A percentile compares a stretch with the other conserved stretches of the same genome.
Evolutionary conservation across 2,797 vertebrate species (phyloP).

Genomic region (Falco cherrug): DNA sequence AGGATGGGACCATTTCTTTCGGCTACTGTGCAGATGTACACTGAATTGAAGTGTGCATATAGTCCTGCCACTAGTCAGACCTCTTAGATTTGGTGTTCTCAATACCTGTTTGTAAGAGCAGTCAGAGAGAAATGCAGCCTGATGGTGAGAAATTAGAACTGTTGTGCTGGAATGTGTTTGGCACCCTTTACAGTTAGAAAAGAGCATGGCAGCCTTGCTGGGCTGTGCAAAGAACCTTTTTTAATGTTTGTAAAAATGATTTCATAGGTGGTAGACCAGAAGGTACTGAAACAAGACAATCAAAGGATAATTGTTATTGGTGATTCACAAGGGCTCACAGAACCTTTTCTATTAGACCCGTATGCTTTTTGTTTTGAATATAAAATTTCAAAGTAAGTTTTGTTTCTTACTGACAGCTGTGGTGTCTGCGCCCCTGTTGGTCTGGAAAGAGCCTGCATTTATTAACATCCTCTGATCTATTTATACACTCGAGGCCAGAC

Average conservation of each 20-base stretch:
- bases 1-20: background rate
- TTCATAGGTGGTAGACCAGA: background rate
- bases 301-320: background rate
- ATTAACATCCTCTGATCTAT: background rate
- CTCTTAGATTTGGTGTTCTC: background rate
- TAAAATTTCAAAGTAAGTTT: slow-evolving; percentile 31
- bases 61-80: background rate
- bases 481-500: background rate
- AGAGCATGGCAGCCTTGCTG: background rate
- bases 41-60: background rate
- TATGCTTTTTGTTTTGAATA: slow-evolving; percentile 1
- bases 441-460: background rate
- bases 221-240: background rate
- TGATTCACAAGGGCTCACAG: background rate
- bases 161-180: background rate
- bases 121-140: background rate
- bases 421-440: background rate
- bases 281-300: background rate
- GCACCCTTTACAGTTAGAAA: background rate
- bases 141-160: background rate
- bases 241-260: background rate
- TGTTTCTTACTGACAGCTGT: slow-evolving; percentile 18
- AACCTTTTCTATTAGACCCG: background rate
- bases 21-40: background rate
- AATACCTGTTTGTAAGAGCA: background rate